These are phyloP conservation scores for Luidia sarsii DNA, from an alignment of 53 echinoderm and acorn worm genomes.

Conservation along the genomic window DNA sequence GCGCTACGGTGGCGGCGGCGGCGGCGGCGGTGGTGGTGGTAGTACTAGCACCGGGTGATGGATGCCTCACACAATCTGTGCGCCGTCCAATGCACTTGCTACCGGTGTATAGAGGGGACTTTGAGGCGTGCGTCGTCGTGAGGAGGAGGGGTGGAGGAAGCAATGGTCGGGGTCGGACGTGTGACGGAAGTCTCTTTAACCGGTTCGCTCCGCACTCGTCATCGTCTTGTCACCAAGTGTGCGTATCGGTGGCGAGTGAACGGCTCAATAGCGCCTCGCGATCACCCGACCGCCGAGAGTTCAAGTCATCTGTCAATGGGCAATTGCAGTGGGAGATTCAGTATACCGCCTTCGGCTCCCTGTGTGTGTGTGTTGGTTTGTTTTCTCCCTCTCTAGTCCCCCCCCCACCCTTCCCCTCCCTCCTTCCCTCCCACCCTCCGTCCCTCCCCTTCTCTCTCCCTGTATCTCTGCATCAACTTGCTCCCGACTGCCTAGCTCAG, in stretches of 20 bases:
- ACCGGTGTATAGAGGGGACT: no score
- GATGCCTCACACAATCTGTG: no score
- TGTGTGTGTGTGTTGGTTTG: no score
- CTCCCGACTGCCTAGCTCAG: no score
- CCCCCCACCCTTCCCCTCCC: not conserved
- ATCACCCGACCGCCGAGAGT: constrained; percentile 40
- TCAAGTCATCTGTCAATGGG: constrained; percentile 66
- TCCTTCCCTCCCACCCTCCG: not conserved
- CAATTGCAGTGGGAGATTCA: constrained; percentile 57
- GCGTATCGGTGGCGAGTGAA: constrained; percentile 56
- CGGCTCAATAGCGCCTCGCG: constrained; percentile 56
- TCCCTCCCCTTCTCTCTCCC: no score
- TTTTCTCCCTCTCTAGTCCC: no score
- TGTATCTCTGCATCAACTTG: no score
- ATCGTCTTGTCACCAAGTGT: constrained; percentile 51
- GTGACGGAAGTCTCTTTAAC: not conserved
- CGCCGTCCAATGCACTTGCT: no score
- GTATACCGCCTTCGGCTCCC: constrained; percentile 46
- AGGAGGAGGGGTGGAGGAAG: not conserved
- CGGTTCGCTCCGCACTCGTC: constrained; percentile 20
- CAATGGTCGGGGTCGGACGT: not conserved
- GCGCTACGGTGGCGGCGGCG: no score
- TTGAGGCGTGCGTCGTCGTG: not conserved
- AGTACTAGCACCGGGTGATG: no score
- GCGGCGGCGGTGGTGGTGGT: no score